A percentile compares a stretch with the other conserved stretches of the same genome.
Evolutionary conservation across 2,888 invertebrate genomes (phyloP).

Genomic region (Pandemis heparana): DNA sequence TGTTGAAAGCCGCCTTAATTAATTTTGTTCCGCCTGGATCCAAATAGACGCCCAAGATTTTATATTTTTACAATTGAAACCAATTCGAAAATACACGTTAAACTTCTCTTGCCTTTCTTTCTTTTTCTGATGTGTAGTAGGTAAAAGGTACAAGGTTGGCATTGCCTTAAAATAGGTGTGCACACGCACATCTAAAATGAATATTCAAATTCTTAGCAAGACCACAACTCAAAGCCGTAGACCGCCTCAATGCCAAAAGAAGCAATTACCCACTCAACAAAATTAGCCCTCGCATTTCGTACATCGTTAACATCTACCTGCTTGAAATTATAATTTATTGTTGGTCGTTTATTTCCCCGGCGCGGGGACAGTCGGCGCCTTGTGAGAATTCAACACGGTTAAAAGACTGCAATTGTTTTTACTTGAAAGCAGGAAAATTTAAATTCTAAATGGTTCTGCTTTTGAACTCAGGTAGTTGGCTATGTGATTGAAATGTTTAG

Average conservation of each 20-base stretch:
- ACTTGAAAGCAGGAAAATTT: conserved; percentile 29
- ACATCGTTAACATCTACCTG: conserved; percentile 42
- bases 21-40: background rate
- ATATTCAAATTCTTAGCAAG: conserved; percentile 3
- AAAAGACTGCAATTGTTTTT: conserved; percentile 39
- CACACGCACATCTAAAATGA: background rate
- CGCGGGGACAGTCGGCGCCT: conserved; percentile 35
- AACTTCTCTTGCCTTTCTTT: too few relatives aligned
- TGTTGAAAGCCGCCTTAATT: background rate
- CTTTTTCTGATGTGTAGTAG: too few relatives aligned
- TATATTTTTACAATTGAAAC: background rate
- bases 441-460: conserved; percentile 39
- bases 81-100: too few relatives aligned
- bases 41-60: background rate
- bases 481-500: background rate
- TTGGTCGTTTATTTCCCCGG: conserved; percentile 37
- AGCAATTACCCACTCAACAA: conserved; percentile 40
- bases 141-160: background rate
- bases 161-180: background rate
- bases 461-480: background rate
- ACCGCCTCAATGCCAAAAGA: conserved; percentile 20
- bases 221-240: conserved; percentile 9
- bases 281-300: conserved; percentile 42
- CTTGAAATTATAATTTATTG: conserved; percentile 43
- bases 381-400: conserved; percentile 29